Percentiles rank a stretch among this genome's conserved stretches.
Evolutionary conservation across 2,888 invertebrate species (phyloP).

Genomic region (Teleogryllus oceanicus): DNA sequence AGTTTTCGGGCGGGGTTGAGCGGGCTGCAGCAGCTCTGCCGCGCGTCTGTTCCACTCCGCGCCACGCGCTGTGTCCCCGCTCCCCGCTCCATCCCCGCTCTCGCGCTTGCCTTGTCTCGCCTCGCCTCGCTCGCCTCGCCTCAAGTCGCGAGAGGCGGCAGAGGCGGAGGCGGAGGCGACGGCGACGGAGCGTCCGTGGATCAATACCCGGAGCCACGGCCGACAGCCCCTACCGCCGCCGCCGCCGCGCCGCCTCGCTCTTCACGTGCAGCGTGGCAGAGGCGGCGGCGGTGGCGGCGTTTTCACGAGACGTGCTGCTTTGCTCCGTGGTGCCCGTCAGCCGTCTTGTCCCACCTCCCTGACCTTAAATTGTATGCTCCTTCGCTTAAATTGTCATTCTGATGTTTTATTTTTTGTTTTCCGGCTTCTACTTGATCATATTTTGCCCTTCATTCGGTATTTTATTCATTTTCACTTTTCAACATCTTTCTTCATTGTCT

Average conservation of each 20-base stretch:
- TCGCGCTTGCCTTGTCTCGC: neutral
- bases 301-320: neutral
- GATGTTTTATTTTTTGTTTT: too few relatives aligned
- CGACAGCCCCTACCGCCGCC: constrained; percentile 7
- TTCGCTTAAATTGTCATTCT: too few relatives aligned
- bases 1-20: too few relatives aligned
- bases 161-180: neutral
- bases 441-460: too few relatives aligned
- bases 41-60: too few relatives aligned
- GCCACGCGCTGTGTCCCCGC: neutral
- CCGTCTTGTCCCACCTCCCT: too few relatives aligned
- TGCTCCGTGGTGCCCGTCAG: too few relatives aligned
- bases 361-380: too few relatives aligned
- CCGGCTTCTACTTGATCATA: too few relatives aligned
- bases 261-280: neutral
- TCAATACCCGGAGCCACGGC: constrained; percentile 4
- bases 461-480: too few relatives aligned
- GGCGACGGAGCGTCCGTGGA: constrained; percentile 7
- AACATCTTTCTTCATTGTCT: too few relatives aligned
- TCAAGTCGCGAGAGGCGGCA: neutral
- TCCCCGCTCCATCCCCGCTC: neutral
- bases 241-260: neutral
- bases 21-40: too few relatives aligned
- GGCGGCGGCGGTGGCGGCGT: neutral
- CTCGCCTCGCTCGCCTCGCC: neutral